Percentiles rank a stretch among this genome's conserved stretches.
These are phyloP conservation scores for Dasypogon diadema DNA, from an alignment of 2,888 invertebrate species.

Conservation along the genomic window DNA sequence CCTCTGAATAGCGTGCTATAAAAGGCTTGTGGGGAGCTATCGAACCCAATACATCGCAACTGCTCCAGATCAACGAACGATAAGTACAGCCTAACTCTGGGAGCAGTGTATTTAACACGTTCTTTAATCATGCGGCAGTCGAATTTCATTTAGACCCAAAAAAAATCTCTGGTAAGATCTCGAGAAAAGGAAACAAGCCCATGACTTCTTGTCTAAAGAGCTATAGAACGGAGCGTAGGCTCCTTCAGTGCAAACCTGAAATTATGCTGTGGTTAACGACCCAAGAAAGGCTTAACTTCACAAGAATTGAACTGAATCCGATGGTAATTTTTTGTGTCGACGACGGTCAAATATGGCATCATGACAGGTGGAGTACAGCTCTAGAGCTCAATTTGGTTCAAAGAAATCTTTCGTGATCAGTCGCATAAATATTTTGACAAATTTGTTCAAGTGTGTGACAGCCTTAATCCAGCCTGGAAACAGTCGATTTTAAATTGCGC, in stretches of 20 bases:
- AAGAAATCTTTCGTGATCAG: constrained; percentile 1
- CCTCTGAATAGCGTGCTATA: background rate
- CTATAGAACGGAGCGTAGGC: background rate
- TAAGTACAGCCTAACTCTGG: background rate
- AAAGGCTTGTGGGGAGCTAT: background rate
- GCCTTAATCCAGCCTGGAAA: constrained; percentile 1
- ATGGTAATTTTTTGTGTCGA: background rate
- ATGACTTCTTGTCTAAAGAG: background rate
- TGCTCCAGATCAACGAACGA: background rate
- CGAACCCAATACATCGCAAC: background rate
- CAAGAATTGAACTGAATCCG: constrained; percentile 12
- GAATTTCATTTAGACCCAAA: background rate
- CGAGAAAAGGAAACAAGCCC: background rate
- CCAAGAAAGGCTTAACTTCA: background rate
- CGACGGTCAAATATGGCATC: constrained; percentile 29
- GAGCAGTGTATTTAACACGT: background rate
- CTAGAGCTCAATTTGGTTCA: constrained; percentile 1
- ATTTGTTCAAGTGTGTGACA: constrained; percentile 30
- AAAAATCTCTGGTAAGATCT: background rate
- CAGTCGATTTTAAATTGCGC: background rate
- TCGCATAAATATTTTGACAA: constrained; percentile 41
- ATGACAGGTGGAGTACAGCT: constrained; percentile 26
- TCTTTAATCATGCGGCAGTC: background rate
- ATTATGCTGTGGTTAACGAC: constrained; percentile 39
- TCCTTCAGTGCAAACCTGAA: constrained; percentile 13